Percentiles rank a stretch among this genome's conserved stretches.
These are phyloP conservation scores for Thalassarche chlororhynchos DNA, from an alignment of 2,113 vertebrate genomes.

Conservation along the genomic window DNA sequence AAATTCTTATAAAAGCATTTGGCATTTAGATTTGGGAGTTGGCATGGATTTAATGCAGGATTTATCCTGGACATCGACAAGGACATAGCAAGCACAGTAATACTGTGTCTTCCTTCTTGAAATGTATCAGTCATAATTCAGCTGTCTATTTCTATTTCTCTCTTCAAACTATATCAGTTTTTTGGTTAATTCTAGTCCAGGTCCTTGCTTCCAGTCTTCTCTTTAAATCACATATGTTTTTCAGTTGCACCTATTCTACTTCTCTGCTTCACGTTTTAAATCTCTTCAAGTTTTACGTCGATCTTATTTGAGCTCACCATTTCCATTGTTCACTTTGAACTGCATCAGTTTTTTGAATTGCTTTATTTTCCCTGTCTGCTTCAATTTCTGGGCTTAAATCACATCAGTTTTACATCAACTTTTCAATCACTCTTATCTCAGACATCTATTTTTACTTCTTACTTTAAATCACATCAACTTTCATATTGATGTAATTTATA, in stretches of 20 bases:
- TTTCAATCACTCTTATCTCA: slow-evolving; percentile 33
- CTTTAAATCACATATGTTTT: background rate
- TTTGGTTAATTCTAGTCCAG: background rate
- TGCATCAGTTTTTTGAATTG: background rate
- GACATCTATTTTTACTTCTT: slow-evolving; percentile 26
- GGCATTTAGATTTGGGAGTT: background rate
- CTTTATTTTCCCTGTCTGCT: slow-evolving; percentile 29
- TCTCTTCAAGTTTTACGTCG: background rate
- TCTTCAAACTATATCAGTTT: background rate
- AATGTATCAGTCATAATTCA: background rate
- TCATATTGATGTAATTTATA: background rate
- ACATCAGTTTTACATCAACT: slow-evolving; percentile 28
- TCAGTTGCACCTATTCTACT: background rate
- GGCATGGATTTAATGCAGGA: background rate
- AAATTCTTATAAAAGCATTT: background rate
- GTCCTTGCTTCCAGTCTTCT: background rate
- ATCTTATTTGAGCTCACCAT: slow-evolving; percentile 4
- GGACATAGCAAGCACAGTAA: background rate
- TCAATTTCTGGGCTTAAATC: slow-evolving; percentile 36
- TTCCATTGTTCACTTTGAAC: slow-evolving; percentile 6
- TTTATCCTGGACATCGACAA: background rate
- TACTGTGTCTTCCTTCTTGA: background rate
- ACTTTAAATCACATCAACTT: slow-evolving; percentile 34
- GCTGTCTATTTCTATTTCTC: background rate
- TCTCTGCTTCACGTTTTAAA: background rate